Base-by-base conservation (phyloP, 2,888 invertebrate species). In the Chironomus tentans region DNA sequence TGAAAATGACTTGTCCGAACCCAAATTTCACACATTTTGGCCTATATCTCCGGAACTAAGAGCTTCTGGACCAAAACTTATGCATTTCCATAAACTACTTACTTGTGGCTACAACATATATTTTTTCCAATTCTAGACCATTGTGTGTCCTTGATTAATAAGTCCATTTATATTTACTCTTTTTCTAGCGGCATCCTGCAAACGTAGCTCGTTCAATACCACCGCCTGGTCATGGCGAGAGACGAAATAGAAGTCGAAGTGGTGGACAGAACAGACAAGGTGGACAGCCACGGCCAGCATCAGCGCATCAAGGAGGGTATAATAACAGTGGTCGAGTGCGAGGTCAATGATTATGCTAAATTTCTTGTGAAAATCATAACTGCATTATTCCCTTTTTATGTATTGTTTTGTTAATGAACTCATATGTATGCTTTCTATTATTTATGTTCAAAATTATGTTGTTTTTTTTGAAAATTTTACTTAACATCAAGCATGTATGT, bases 281-380 rank as follows among this genome's bases (percentile, higher is more conserved):
- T 22, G 65, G 65, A 15, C 72, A 62, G 12, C 61, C 12, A 21
- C 18, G 46, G 22, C 62, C 46, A 50, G 21, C 21, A 21, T 38
- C 74, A 13, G 13, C 28, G n/a, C 74, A 74, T n/a, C 74, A 74
- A 24, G 74, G 74, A 61, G 28, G 61, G 61, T 62, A 74, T 74
- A 68, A 68, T 74, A 62, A 74, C 22, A 68, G 68, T 74, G 74
- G 74, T 68, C 65, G 74, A 74, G 74, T 74, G 74, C 65, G 74
- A 74, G 74, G 74, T 74, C 74, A 74, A 74, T 74, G 15, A 74
- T 74, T 74, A 74, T 74, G 74, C 74, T 74, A 47, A 50, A 24
- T 46, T 21, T 48, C 21, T 70, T 48, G 38, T 28, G n/a, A 21
- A 56, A 28, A 47, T 47, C 70, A 70, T 48, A 10, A 48, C 21